Percentiles rank a stretch among this genome's conserved stretches.
phyloP scores from a whole-genome alignment of 2,888 invertebrate species.

The Papilio elwesi region DNA sequence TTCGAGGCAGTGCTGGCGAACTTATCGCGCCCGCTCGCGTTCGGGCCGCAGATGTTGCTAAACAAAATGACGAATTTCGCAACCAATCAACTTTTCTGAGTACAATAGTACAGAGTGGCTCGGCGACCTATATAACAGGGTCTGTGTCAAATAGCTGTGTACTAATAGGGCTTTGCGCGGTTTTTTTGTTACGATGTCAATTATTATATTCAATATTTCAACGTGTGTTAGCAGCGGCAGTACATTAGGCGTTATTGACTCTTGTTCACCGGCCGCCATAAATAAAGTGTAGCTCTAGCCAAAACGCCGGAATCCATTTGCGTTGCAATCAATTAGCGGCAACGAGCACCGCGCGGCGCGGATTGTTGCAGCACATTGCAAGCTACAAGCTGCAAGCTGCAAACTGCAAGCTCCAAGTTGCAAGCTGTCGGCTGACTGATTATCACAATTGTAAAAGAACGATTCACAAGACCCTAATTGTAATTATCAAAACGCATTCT shows the following conservation, averaged over 20 bases:
- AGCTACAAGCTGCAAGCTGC: not conserved
- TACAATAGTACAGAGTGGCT: conserved; percentile 5
- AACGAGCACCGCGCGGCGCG: not conserved
- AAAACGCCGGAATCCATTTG: conserved; percentile 27
- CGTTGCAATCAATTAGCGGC: conserved; percentile 27
- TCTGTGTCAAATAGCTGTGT: not conserved
- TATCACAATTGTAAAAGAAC: too few species aligned
- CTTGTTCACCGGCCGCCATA: conserved; percentile 21
- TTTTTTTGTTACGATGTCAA: too few species aligned
- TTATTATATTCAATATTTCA: too few species aligned
- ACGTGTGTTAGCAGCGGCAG: too few species aligned
- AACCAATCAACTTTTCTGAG: conserved; percentile 3
- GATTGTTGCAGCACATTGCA: conserved; percentile 11
- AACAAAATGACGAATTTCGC: conserved; percentile 25
- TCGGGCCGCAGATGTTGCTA: conserved; percentile 14
- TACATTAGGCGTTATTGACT: conserved; percentile 11
- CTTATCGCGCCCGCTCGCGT: conserved; percentile 4
- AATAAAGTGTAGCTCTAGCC: conserved; percentile 8
- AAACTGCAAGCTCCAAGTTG: not conserved
- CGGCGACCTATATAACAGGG: not conserved
- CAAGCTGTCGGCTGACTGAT: not conserved
- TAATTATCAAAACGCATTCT: too few species aligned
- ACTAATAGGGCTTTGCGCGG: too few species aligned
- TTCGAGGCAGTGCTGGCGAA: not conserved
- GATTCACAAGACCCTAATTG: too few species aligned